A percentile compares a stretch with the other conserved stretches of the same genome.
phyloP scores from a whole-genome alignment of 1,140 invertebrate genomes.

The Hyposmocoma kahamanoa region DNA sequence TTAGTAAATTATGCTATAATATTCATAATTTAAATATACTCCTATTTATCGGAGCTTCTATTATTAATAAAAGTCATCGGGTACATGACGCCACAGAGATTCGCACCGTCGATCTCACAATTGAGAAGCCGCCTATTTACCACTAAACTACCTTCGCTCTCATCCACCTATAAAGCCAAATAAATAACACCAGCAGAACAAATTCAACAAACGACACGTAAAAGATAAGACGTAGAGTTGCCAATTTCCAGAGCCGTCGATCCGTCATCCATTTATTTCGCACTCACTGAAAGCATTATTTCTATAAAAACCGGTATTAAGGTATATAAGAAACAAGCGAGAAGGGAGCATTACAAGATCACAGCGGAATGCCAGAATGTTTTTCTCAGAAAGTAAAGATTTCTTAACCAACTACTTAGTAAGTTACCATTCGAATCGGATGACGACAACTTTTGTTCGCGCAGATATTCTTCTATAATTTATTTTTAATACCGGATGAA shows the following conservation, averaged over 20 bases:
- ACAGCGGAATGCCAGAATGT: not conserved
- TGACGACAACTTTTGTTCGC: conserved; percentile 4
- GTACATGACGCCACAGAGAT: too few relatives aligned
- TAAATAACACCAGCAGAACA: too few relatives aligned
- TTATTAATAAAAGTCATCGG: too few relatives aligned
- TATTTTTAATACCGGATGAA: conserved; percentile 58
- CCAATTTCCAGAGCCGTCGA: not conserved
- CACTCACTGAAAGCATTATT: not conserved
- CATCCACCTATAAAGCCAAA: too few relatives aligned
- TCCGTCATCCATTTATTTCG: conserved; percentile 9
- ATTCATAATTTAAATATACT: too few relatives aligned
- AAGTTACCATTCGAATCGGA: not conserved
- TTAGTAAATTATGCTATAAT: too few relatives aligned
- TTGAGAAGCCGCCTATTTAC: too few relatives aligned
- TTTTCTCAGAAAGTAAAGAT: too few relatives aligned
- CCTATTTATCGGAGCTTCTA: too few relatives aligned
- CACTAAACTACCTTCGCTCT: too few relatives aligned
- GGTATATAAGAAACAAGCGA: not conserved
- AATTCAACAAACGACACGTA: conserved; percentile 11
- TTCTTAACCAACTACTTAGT: not conserved
- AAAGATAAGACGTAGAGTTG: conserved; percentile 12
- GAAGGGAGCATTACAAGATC: not conserved
- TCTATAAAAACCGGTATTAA: not conserved
- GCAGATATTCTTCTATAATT: conserved; percentile 44
- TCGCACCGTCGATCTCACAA: too few relatives aligned